phyloP scores from a whole-genome alignment of 2,888 invertebrate genomes.

The Xanthia togata region DNA sequence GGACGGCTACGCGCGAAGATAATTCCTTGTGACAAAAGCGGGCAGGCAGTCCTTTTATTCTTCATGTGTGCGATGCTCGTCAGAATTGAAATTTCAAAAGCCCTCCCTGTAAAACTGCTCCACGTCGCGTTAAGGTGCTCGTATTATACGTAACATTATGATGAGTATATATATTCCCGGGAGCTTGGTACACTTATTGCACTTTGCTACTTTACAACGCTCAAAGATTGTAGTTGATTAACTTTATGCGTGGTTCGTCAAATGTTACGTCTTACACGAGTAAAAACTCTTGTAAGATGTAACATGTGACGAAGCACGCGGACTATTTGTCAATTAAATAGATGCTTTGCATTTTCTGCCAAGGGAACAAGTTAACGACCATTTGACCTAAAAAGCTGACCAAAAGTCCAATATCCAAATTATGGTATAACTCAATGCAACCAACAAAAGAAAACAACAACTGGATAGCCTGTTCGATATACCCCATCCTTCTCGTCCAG shows the following conservation, averaged over 20 bases:
- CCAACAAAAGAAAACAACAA: no score
- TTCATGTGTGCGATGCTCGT: constrained; percentile 37
- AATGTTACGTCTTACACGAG: background rate
- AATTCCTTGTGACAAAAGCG: constrained; percentile 51
- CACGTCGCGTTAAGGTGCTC: constrained; percentile 20
- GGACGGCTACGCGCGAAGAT: constrained; percentile 41
- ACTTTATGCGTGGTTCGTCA: background rate
- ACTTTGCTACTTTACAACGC: constrained; percentile 27
- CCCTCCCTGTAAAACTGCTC: constrained; percentile 37
- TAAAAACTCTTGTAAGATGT: no score
- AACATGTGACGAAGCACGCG: background rate
- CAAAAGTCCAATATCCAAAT: no score
- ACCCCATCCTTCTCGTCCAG: no score
- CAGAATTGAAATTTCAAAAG: constrained; percentile 61
- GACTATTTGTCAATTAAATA: background rate
- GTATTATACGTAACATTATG: background rate
- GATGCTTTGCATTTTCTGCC: background rate
- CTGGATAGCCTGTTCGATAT: no score
- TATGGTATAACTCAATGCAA: no score
- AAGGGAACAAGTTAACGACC: no score
- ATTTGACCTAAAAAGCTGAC: no score
- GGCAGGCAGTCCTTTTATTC: constrained; percentile 43
- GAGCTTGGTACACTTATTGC: constrained; percentile 11
- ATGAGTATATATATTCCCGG: background rate
- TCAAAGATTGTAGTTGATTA: constrained; percentile 1